Evolutionary conservation across 2,888 invertebrate genomes (phyloP).

Genomic region (Neoscelio sp.): DNA sequence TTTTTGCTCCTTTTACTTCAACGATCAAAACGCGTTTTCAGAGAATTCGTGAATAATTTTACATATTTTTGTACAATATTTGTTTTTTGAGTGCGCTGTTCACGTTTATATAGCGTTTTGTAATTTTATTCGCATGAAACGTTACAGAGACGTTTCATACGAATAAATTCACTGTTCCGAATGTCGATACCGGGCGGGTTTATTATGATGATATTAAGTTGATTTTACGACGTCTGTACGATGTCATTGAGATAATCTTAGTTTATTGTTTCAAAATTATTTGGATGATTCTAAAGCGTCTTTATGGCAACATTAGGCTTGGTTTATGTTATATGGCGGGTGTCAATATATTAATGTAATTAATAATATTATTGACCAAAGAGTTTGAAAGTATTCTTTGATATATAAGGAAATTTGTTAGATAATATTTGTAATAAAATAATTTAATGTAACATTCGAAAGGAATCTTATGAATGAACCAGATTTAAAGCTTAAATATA

Average conservation of each 20-base stretch:
- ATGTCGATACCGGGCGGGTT: slow-evolving; percentile 48
- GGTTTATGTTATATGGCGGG: slow-evolving; percentile 24
- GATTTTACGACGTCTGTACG: slow-evolving; percentile 60
- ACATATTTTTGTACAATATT: slow-evolving; percentile 35
- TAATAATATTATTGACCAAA: background rate
- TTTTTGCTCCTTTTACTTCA: slow-evolving; percentile 22
- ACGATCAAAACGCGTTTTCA: slow-evolving; percentile 16
- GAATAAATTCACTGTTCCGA: slow-evolving; percentile 49
- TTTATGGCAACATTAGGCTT: slow-evolving; percentile 52
- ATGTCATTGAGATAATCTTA: slow-evolving; percentile 63
- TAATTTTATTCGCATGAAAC: slow-evolving; percentile 37
- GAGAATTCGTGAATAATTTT: slow-evolving; percentile 41
- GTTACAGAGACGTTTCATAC: slow-evolving; percentile 26
- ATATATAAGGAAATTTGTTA: no score
- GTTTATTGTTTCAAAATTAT: slow-evolving; percentile 63
- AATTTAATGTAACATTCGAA: background rate
- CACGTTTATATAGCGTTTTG: slow-evolving; percentile 21
- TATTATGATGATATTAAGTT: slow-evolving; percentile 58
- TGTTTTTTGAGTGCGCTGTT: slow-evolving; percentile 27
- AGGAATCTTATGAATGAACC: no score
- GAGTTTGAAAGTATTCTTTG: background rate
- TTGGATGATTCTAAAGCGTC: slow-evolving; percentile 55
- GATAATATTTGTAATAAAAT: slow-evolving; percentile 8
- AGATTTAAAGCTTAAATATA: no score
- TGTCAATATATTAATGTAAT: slow-evolving; percentile 12